Base-by-base conservation (phyloP, 2,888 invertebrate genomes). In the Scaptomyza parva region DNA sequence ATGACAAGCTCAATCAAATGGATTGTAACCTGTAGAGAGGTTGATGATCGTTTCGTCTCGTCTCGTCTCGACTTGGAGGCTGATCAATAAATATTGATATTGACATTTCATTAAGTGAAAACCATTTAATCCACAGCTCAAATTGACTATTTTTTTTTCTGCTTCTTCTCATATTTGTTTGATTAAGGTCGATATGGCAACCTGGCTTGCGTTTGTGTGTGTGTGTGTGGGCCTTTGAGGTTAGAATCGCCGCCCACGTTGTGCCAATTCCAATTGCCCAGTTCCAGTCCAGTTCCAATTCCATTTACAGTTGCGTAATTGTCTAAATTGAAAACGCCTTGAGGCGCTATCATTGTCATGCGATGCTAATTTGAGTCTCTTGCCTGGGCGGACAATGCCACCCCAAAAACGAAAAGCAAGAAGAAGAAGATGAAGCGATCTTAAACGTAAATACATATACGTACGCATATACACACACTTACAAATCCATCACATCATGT, bases 281-380 rank as follows among this genome's bases (percentile, higher is more conserved):
- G 35, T 64, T 58, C 20, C 54, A 41, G 54, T 58, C 20, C 54
- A 41, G 54, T 64, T 59, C 44, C 53, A 55, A 40, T 66, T 67
- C 57, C 63, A 69, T 54, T 61, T 61, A 57, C 59, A 57, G 60
- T 70, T 86, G 74, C 82, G 78, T 70, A 84, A 87, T 84, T 84
- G 84, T 57, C 72, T 85, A 72, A 84, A 84, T 84, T 84, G 84
- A 84, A 84, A 87, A 35, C 74, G 85, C 84, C 84, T 84, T 84
- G 84, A 73, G 83, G 69, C 68, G 75, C 71, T 84, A 84, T 84
- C 83, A 84, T 76, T 84, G 78, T 60, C 81, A 78, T 69, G 75
- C 59, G 81, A 59, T 64, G 71, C 83, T 78, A 81, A 81, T 81
- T 81, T 74, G 65, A 50, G 37, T 30, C 57, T 37, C 7, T 17